Conservation (phyloP, 2,888 invertebrate genomes). For the Hydrotaea diabolus region DNA sequence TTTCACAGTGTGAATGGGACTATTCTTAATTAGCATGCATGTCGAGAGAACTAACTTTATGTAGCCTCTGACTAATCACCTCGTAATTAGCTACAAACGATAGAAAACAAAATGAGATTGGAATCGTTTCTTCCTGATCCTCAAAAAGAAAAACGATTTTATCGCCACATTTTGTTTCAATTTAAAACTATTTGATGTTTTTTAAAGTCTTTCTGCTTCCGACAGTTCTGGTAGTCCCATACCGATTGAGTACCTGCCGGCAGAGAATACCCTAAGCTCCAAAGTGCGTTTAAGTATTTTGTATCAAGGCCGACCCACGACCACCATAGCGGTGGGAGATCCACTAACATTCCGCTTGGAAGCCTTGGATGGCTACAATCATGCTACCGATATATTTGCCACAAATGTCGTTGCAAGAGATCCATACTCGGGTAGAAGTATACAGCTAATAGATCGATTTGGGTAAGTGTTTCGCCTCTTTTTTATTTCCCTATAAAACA, state of each 20-base stretch:
- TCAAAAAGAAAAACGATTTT: conserved; percentile 36
- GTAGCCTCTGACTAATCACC: conserved; percentile 67
- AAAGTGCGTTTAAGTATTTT: conserved; percentile 91
- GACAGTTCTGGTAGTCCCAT: conserved; percentile 94
- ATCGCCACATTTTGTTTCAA: conserved; percentile 66
- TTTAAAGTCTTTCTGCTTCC: conserved; percentile 82
- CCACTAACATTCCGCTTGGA: conserved; percentile 94
- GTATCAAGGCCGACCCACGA: conserved; percentile 94
- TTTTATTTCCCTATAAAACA: too few species aligned
- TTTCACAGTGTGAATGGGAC: too few species aligned
- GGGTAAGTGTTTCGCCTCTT: too few species aligned
- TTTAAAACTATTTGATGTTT: conserved; percentile 67
- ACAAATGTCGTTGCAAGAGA: conserved; percentile 95
- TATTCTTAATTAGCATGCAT: conserved; percentile 5
- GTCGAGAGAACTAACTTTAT: conserved; percentile 57
- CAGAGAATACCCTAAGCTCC: conserved; percentile 94
- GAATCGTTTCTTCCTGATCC: conserved; percentile 20
- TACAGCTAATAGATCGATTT: conserved; percentile 93
- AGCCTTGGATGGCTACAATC: conserved; percentile 93
- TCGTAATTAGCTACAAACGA: conserved; percentile 42
- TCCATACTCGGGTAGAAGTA: conserved; percentile 94
- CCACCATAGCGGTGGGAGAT: conserved; percentile 96
- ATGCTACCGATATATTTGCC: conserved; percentile 94
- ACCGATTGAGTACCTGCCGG: conserved; percentile 94
- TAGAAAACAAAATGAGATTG: conserved; percentile 60